Percentiles rank a stretch among this genome's conserved stretches.
These are phyloP conservation scores for Dendrolimus houi DNA, from an alignment of 2,888 invertebrate genomes.

Conservation along the genomic window DNA sequence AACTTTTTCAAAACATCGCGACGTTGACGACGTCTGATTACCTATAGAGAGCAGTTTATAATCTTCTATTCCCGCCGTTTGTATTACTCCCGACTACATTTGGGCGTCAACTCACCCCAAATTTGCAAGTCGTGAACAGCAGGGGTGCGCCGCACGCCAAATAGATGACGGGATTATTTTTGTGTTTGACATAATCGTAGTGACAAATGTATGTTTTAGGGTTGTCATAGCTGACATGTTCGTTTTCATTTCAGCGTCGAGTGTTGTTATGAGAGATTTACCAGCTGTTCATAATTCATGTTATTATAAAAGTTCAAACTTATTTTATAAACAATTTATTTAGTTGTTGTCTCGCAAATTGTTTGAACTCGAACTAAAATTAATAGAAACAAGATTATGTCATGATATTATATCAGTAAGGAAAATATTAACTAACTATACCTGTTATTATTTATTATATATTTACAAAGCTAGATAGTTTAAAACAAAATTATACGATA, in stretches of 20 bases:
- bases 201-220: constrained; percentile 71
- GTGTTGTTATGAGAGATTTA: constrained; percentile 23
- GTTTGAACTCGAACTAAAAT: too few species aligned
- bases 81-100: constrained; percentile 32
- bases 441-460: too few species aligned
- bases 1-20: constrained; percentile 62
- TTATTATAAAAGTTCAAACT: neutral
- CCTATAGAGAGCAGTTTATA: constrained; percentile 64
- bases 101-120: constrained; percentile 39
- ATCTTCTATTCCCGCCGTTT: constrained; percentile 53
- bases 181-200: constrained; percentile 76
- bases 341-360: neutral
- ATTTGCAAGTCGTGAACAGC: constrained; percentile 62
- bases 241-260: constrained; percentile 34
- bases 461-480: too few species aligned
- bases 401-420: too few species aligned
- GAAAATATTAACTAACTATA: too few species aligned
- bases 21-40: constrained; percentile 63
- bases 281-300: constrained; percentile 9
- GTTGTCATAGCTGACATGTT: constrained; percentile 55
- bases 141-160: constrained; percentile 67
- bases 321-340: neutral
- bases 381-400: too few species aligned
- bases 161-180: constrained; percentile 75
- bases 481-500: too few species aligned